Percentiles rank a stretch among this genome's conserved stretches.
Conservation (phyloP, 1,140 invertebrate genomes). For the Caerostris extrusa region DNA sequence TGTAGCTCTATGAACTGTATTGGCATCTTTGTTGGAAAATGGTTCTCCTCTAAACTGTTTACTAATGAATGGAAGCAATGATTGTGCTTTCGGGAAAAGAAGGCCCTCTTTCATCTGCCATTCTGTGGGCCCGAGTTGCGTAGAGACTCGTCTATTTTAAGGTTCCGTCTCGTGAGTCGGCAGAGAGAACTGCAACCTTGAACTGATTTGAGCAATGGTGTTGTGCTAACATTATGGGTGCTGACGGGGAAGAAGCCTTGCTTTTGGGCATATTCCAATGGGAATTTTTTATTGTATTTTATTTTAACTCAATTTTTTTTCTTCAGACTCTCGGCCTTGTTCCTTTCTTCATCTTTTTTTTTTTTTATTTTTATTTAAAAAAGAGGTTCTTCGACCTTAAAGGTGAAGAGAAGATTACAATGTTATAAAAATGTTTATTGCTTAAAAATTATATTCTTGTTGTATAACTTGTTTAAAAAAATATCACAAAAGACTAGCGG, state of each 20-base stretch:
- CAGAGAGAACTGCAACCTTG: slow-evolving; percentile 11
- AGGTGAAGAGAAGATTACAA: not conserved
- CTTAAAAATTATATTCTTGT: too few relatives aligned
- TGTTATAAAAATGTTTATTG: too few relatives aligned
- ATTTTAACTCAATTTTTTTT: slow-evolving; percentile 12
- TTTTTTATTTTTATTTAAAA: not conserved
- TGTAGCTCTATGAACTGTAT: too few relatives aligned
- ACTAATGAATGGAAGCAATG: slow-evolving; percentile 1
- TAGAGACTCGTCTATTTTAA: not conserved
- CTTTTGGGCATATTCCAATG: slow-evolving; percentile 17
- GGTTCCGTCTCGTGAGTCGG: not conserved
- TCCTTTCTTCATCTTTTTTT: not conserved
- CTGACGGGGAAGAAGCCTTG: slow-evolving; percentile 4
- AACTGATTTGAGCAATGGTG: slow-evolving; percentile 27
- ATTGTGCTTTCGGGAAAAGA: not conserved
- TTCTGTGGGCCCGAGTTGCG: not conserved
- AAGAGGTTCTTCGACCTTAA: not conserved
- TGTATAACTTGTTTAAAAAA: too few relatives aligned
- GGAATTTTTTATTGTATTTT: not conserved
- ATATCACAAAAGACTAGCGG: too few relatives aligned
- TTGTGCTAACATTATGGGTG: slow-evolving; percentile 17
- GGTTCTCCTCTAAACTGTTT: not conserved
- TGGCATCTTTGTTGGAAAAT: too few relatives aligned
- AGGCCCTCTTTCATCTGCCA: not conserved
- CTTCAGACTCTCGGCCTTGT: not conserved